Evolutionary conservation across 2,888 invertebrate species (phyloP).

Genomic region (Sialis lutaria): DNA sequence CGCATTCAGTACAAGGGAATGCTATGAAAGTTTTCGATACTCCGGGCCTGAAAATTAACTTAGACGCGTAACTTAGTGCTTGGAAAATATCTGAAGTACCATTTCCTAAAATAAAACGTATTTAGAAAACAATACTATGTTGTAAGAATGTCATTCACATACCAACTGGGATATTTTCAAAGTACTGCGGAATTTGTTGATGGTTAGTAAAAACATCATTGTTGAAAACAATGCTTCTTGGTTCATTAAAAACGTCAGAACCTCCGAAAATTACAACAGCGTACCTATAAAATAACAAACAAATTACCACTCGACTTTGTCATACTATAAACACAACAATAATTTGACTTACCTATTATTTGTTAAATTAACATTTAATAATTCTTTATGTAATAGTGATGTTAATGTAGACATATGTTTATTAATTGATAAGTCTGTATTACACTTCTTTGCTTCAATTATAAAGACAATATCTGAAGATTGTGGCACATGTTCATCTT

Average conservation of each 20-base stretch:
- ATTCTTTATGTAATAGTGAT: slow-evolving; percentile 47
- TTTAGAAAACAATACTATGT: neutral
- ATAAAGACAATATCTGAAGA: slow-evolving; percentile 80
- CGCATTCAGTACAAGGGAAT: slow-evolving; percentile 63
- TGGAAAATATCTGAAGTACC: slow-evolving; percentile 54
- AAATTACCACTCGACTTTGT: neutral
- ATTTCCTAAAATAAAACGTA: slow-evolving; percentile 20
- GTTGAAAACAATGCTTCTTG: slow-evolving; percentile 55
- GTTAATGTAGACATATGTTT: slow-evolving; percentile 54
- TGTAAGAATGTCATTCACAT: slow-evolving; percentile 13
- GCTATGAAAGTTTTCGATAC: slow-evolving; percentile 69
- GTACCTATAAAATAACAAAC: slow-evolving; percentile 36
- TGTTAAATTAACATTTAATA: slow-evolving; percentile 39
- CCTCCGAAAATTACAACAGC: slow-evolving; percentile 73
- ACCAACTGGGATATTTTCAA: slow-evolving; percentile 52
- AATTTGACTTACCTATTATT: slow-evolving; percentile 42
- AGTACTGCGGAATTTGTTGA: slow-evolving; percentile 43
- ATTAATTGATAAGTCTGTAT: slow-evolving; percentile 43
- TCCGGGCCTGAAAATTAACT: slow-evolving; percentile 62
- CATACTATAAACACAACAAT: no score
- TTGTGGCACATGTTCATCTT: slow-evolving; percentile 35
- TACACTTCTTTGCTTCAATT: slow-evolving; percentile 73
- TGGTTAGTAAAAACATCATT: slow-evolving; percentile 50
- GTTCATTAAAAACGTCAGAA: slow-evolving; percentile 47
- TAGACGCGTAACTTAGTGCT: slow-evolving; percentile 55